Percentiles rank a stretch among this genome's conserved stretches.
Conservation (phyloP, 2,113 vertebrate genomes). For the Megaleporinus macrocephalus region DNA sequence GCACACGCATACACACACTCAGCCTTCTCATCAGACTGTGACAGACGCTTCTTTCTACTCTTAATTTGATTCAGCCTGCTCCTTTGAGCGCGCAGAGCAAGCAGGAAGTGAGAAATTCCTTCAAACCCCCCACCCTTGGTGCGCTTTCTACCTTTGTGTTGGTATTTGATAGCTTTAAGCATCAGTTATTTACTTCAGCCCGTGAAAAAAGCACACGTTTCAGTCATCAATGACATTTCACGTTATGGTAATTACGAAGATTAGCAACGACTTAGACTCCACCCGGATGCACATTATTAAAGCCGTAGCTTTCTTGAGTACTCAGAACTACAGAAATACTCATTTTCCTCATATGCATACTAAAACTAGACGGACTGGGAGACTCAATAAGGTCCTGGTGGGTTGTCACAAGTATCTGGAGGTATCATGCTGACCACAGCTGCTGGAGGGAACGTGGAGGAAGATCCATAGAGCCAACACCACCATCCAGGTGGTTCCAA, state of each 20-base stretch:
- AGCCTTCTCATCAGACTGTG: slow-evolving; percentile 58
- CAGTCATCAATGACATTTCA: background rate
- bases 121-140: slow-evolving; percentile 12
- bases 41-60: slow-evolving; percentile 36
- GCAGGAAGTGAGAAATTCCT: slow-evolving; percentile 8
- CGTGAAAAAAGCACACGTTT: slow-evolving; percentile 17
- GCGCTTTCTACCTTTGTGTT: slow-evolving; percentile 11
- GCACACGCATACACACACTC: slow-evolving; percentile 35
- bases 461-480: too few species aligned
- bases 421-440: too few species aligned
- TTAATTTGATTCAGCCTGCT: slow-evolving; percentile 50
- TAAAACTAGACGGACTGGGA: too few species aligned
- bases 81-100: slow-evolving; percentile 18
- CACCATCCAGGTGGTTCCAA: too few species aligned
- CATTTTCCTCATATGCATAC: background rate
- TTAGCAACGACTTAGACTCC: slow-evolving; percentile 74
- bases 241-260: slow-evolving; percentile 81
- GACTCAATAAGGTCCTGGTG: too few species aligned
- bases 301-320: background rate
- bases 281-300: background rate
- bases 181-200: slow-evolving; percentile 13
- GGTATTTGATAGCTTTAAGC: slow-evolving; percentile 18
- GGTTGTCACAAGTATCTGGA: too few species aligned
- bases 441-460: too few species aligned
- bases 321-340: background rate